These are phyloP conservation scores for Oreamnos americanus DNA, from an alignment of 2,113 vertebrate species.

Conservation along the genomic window DNA sequence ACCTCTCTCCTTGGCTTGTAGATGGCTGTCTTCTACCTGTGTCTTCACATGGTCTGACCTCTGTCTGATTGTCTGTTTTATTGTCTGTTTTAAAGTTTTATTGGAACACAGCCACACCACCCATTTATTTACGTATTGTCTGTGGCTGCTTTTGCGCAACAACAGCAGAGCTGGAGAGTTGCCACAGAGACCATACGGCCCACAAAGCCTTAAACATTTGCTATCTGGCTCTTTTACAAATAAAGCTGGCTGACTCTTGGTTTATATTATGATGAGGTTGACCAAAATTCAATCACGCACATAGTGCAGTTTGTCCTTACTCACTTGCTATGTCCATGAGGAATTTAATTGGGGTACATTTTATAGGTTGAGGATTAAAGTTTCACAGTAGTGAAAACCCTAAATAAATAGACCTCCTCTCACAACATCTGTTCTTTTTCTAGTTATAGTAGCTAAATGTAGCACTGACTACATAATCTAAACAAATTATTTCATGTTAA, in stretches of 20 bases:
- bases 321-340: not conserved
- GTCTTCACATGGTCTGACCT: not conserved
- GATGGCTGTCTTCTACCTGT: not conserved
- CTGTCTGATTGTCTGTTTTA: not conserved
- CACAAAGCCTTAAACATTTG: not conserved
- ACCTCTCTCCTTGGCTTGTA: not conserved
- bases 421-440: conserved; percentile 1
- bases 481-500: not conserved
- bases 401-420: conserved; percentile 7
- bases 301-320: not conserved
- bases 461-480: not conserved
- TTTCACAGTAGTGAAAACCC: not conserved
- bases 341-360: conserved; percentile 18
- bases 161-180: not conserved
- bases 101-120: not conserved
- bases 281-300: not conserved
- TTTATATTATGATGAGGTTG: conserved; percentile 24
- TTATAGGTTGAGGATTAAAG: conserved; percentile 22
- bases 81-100: no score
- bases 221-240: not conserved
- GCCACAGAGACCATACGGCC: not conserved
- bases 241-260: not conserved
- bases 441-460: not conserved
- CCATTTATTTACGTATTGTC: conserved; percentile 1
- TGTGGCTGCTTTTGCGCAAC: not conserved